A percentile compares a stretch with the other conserved stretches of the same genome.
Evolutionary conservation across 2,113 vertebrate genomes (phyloP).

Genomic region (Myiozetetes cayanensis): DNA sequence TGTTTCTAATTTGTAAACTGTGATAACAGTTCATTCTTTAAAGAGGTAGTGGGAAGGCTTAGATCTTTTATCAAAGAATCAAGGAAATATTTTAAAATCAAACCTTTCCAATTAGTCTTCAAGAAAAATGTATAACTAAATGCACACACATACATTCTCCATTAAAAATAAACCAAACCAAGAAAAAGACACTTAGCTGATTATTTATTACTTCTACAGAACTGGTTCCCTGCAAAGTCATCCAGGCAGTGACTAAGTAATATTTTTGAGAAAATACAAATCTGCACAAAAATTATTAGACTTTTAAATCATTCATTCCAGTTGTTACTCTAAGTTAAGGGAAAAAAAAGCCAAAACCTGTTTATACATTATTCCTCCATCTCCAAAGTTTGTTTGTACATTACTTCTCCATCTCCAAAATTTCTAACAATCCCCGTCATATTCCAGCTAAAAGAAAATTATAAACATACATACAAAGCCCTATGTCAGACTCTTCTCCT

Average conservation of each 20-base stretch:
- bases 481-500: neutral
- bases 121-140: neutral
- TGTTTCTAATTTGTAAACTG: neutral
- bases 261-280: neutral
- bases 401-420: neutral
- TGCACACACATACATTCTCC: neutral
- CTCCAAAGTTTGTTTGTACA: neutral
- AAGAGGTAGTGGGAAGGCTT: neutral
- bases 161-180: neutral
- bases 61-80: neutral
- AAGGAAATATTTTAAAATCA: neutral
- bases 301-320: neutral
- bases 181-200: neutral
- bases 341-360: neutral
- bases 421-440: neutral
- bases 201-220: neutral
- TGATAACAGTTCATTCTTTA: neutral
- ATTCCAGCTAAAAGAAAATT: neutral
- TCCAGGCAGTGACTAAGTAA: neutral
- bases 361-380: neutral
- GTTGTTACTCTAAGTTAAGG: neutral
- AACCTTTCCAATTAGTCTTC: neutral
- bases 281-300: neutral
- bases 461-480: neutral
- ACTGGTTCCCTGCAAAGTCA: neutral